Percentiles rank a stretch among this genome's conserved stretches.
These are phyloP conservation scores for Aradophagus sp. DNA, from an alignment of 1,140 invertebrate species.

Conservation along the genomic window DNA sequence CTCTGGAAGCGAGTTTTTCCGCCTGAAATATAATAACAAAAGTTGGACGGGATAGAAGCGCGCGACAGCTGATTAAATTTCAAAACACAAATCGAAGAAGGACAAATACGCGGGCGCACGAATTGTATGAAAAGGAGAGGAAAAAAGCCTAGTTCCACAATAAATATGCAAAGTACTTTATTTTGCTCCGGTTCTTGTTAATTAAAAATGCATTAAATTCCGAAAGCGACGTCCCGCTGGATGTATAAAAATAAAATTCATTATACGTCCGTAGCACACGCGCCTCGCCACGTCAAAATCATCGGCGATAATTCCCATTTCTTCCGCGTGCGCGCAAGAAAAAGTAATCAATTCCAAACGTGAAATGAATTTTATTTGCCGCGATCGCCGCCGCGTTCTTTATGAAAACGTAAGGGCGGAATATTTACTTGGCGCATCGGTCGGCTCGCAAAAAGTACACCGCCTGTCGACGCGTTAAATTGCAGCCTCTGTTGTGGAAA, in stretches of 20 bases:
- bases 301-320: slow-evolving; percentile 42
- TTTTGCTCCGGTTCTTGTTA: slow-evolving; percentile 22
- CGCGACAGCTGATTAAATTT: too few relatives aligned
- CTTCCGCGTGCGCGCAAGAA: slow-evolving; percentile 29
- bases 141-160: slow-evolving; percentile 20
- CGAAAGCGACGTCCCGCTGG: slow-evolving; percentile 39
- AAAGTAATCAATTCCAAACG: slow-evolving; percentile 49
- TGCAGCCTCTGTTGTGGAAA: slow-evolving; percentile 50
- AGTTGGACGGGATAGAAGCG: too few relatives aligned
- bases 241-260: slow-evolving; percentile 50
- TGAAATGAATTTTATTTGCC: slow-evolving; percentile 44
- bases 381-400: slow-evolving; percentile 28
- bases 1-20: too few relatives aligned
- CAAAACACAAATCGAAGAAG: not conserved
- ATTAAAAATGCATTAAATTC: slow-evolving; percentile 49
- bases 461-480: slow-evolving; percentile 51
- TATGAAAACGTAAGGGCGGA: slow-evolving; percentile 44
- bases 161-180: slow-evolving; percentile 50
- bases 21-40: too few relatives aligned
- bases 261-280: slow-evolving; percentile 40
- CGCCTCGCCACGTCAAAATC: slow-evolving; percentile 40
- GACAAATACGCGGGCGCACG: not conserved
- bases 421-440: slow-evolving; percentile 44
- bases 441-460: slow-evolving; percentile 49
- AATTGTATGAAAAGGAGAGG: slow-evolving; percentile 10